phyloP scores from a whole-genome alignment of 2,888 invertebrate genomes.

The Encarsia formosa region DNA sequence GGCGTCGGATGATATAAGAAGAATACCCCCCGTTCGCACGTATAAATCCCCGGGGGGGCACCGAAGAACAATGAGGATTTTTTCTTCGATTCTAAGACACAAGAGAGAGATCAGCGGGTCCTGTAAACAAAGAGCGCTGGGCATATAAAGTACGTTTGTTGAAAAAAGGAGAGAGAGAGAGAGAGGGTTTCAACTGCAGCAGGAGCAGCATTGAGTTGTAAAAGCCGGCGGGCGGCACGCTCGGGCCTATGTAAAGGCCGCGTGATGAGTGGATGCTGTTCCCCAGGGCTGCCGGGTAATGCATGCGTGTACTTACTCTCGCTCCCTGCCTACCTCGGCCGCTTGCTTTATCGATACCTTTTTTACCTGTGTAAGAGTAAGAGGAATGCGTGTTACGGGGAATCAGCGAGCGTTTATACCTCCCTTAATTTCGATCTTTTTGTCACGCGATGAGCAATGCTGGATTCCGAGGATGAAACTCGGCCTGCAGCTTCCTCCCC shows the following conservation, averaged over 20 bases:
- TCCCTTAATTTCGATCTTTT: neutral
- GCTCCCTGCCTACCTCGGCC: conserved; percentile 38
- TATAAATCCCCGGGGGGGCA: too few species aligned
- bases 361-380: neutral
- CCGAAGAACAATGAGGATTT: too few species aligned
- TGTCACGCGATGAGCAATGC: neutral
- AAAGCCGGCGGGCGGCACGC: conserved; percentile 49
- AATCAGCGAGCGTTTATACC: too few species aligned
- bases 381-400: neutral
- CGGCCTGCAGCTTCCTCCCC: neutral
- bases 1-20: too few species aligned
- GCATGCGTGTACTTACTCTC: conserved; percentile 32
- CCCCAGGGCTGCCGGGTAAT: conserved; percentile 47
- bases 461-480: too few species aligned
- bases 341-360: conserved; percentile 8
- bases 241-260: conserved; percentile 50
- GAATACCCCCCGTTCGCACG: too few species aligned
- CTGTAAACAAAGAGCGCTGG: too few species aligned
- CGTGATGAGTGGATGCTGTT: conserved; percentile 52
- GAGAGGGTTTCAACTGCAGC: conserved; percentile 23
- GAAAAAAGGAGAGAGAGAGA: conserved; percentile 1
- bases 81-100: too few species aligned
- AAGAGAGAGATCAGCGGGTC: too few species aligned
- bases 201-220: conserved; percentile 49
- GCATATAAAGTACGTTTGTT: too few species aligned